These are phyloP conservation scores for Acromyrmex echinatior DNA, from an alignment of 1,140 invertebrate genomes.

Conservation along the genomic window DNA sequence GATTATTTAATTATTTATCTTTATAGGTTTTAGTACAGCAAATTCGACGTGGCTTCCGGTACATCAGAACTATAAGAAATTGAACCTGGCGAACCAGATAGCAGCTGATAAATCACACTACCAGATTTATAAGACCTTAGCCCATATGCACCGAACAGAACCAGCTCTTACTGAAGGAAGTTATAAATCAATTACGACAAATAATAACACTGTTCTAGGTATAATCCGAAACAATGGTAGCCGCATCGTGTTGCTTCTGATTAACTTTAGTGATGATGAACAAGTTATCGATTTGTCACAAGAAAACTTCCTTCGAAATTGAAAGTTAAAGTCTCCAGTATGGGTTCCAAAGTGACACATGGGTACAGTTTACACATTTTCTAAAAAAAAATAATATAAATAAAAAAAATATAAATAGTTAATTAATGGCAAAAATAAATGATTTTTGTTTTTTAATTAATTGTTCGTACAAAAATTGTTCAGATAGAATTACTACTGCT, in stretches of 20 bases:
- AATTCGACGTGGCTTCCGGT: constrained; percentile 89
- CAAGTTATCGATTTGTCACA: constrained; percentile 82
- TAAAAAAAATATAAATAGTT: neutral
- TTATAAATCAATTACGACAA: constrained; percentile 79
- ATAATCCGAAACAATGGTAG: constrained; percentile 74
- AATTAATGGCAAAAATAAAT: neutral
- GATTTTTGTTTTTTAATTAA: constrained; percentile 5
- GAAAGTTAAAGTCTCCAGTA: neutral
- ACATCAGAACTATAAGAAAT: constrained; percentile 86
- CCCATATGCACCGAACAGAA: constrained; percentile 79
- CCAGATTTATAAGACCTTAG: constrained; percentile 86
- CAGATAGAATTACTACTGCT: neutral
- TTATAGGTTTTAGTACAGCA: constrained; percentile 87
- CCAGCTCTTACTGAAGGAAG: constrained; percentile 83
- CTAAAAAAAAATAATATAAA: too few relatives aligned
- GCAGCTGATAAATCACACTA: constrained; percentile 84
- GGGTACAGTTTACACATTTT: neutral
- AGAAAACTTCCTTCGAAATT: neutral
- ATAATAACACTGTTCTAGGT: constrained; percentile 72
- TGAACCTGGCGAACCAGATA: constrained; percentile 87
- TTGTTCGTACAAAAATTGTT: neutral
- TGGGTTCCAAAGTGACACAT: neutral
- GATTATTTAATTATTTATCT: neutral
- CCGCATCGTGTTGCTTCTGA: constrained; percentile 85
- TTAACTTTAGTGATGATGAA: constrained; percentile 84